Base-by-base conservation (phyloP, 2,113 vertebrate genomes). In the Camelus dromedarius region DNA sequence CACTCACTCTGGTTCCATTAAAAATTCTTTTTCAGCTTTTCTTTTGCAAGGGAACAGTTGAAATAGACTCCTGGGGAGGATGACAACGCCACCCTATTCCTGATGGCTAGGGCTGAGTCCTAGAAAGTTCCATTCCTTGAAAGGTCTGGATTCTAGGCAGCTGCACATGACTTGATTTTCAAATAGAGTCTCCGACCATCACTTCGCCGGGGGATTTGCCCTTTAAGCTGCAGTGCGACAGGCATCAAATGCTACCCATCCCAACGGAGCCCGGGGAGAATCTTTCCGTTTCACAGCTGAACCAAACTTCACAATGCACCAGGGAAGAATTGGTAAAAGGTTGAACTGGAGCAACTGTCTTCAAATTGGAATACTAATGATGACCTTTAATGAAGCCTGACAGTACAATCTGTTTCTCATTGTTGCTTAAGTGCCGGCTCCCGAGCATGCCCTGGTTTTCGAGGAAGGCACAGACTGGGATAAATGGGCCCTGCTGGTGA, bases 321-420 rank as follows among this genome's bases (percentile, higher is more conserved):
- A 93, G 56, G 97, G 98, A 98, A 98, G 98, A 97, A 98, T 98
- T 96, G 96, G 97, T 98, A 98, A 98, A 98, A 98, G 98, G 97
- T 98, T 98, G 83, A 98, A 98, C 97, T 97, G 96, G 97, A 98
- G 98, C 96, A 98, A 98, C 97, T 98, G 98, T 99, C 99, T 99
- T 98, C 98, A 98, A 98, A 99, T 99, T 99, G 99, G 99, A 99
- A 99, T 99, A 99, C 99, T 99, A 99, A 99, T 99, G 99, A 99
- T 99, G 99, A 99, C 98, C 99, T 99, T 99, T 99, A 99, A 99
- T 99, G 99, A 99, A 99, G 99, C 99, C 99, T 99, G 99, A 99
- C 99, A 99, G 99, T 98, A 99, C 99, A 99, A 99, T 99, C 99
- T 99, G 99, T 99, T 99, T 99, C 99, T 99, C 98, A 99, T 99